Percentiles rank a stretch among this genome's conserved stretches.
Conservation (phyloP, 2,888 invertebrate species). For the Embidobia sp. region DNA sequence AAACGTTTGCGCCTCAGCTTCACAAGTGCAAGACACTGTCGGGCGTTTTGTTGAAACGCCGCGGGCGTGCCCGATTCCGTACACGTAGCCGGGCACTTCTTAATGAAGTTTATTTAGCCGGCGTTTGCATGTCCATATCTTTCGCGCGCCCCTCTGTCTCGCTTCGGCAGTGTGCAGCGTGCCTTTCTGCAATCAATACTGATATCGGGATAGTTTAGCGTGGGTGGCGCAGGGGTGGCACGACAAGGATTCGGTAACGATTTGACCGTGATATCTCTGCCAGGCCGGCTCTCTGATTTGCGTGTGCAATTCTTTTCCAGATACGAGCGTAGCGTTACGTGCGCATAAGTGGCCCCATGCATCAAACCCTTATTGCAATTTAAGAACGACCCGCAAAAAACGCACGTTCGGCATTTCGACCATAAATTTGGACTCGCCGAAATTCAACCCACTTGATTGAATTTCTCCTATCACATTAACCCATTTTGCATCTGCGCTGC, state of each 20-base stretch:
- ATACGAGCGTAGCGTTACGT: conserved; percentile 32
- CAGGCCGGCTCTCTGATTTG: conserved; percentile 67
- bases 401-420: conserved; percentile 58
- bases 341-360: conserved; percentile 67
- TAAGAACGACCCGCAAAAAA: conserved; percentile 73
- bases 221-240: conserved; percentile 63
- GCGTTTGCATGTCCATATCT: conserved; percentile 47
- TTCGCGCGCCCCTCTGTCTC: conserved; percentile 34
- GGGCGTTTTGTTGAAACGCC: conserved; percentile 23
- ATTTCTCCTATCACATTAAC: conserved; percentile 19
- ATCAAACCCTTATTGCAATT: conserved; percentile 74
- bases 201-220: conserved; percentile 62
- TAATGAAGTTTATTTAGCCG: conserved; percentile 47
- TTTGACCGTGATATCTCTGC: conserved; percentile 72
- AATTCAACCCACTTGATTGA: conserved; percentile 26
- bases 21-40: conserved; percentile 29
- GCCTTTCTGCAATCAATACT: conserved; percentile 61
- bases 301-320: conserved; percentile 66
- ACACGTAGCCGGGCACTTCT: conserved; percentile 16
- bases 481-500: conserved; percentile 13
- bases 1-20: conserved; percentile 27
- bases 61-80: background rate
- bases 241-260: conserved; percentile 71
- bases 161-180: conserved; percentile 37
- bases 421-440: conserved; percentile 68